Percentiles rank a stretch among this genome's conserved stretches.
These are phyloP conservation scores for Callinectes sapidus DNA, from an alignment of 2,888 invertebrate genomes.

Conservation along the genomic window DNA sequence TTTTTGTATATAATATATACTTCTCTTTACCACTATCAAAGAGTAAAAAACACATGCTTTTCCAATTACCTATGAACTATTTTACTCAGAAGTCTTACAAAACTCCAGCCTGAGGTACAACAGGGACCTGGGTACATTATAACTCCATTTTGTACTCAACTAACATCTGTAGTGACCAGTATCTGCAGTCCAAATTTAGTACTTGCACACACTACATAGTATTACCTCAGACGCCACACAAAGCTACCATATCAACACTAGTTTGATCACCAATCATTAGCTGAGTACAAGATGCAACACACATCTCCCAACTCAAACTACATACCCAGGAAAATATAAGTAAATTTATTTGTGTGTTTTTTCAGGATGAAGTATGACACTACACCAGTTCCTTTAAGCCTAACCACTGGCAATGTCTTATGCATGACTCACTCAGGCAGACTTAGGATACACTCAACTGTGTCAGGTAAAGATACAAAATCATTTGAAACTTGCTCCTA, in stretches of 20 bases:
- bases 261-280: conserved; percentile 50
- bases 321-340: conserved; percentile 66
- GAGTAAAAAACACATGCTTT: conserved; percentile 56
- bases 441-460: conserved; percentile 56
- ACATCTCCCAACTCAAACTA: conserved; percentile 63
- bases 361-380: conserved; percentile 47
- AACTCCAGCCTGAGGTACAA: conserved; percentile 60
- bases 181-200: conserved; percentile 8
- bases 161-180: conserved; percentile 45
- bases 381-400: conserved; percentile 55
- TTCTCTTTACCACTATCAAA: conserved; percentile 57
- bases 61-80: conserved; percentile 58
- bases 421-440: conserved; percentile 56
- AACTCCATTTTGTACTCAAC: conserved; percentile 58
- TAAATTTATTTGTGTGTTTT: conserved; percentile 54
- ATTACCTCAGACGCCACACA: conserved; percentile 32
- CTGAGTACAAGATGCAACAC: conserved; percentile 58
- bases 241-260: conserved; percentile 37
- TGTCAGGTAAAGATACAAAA: conserved; percentile 55
- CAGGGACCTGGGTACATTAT: conserved; percentile 63
- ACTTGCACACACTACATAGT: conserved; percentile 17
- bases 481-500: neutral
- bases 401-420: conserved; percentile 52
- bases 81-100: conserved; percentile 58
- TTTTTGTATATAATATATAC: conserved; percentile 55